A percentile compares a stretch with the other conserved stretches of the same genome.
phyloP scores from a whole-genome alignment of 1,140 invertebrate genomes.

The Drosophila baimaii region DNA sequence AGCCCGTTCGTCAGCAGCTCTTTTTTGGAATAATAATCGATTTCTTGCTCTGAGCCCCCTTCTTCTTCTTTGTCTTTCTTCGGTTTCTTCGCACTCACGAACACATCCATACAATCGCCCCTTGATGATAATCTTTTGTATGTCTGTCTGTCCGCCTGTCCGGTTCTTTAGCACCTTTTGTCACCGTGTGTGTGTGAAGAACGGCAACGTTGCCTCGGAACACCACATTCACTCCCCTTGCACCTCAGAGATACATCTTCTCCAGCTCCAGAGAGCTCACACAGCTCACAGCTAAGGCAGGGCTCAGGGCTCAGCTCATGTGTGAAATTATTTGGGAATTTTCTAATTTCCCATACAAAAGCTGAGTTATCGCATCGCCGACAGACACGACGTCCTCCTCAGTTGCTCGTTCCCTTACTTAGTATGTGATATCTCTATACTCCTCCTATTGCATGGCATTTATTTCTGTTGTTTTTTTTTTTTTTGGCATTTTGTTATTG shows the following conservation, averaged over 20 bases:
- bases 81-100: conserved; percentile 28
- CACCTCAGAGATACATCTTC: conserved; percentile 14
- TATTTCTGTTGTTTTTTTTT: conserved; percentile 6
- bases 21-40: conserved; percentile 77
- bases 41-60: conserved; percentile 56
- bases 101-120: conserved; percentile 35
- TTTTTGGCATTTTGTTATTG: conserved; percentile 28
- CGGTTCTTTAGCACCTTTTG: conserved; percentile 78
- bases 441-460: conserved; percentile 33
- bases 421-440: conserved; percentile 29
- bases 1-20: conserved; percentile 26
- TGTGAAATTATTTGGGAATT: conserved; percentile 80
- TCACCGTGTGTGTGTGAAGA: conserved; percentile 62
- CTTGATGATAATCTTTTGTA: conserved; percentile 70
- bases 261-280: conserved; percentile 1
- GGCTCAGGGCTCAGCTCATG: conserved; percentile 53
- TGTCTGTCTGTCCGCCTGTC: conserved; percentile 54
- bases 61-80: conserved; percentile 44
- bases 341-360: conserved; percentile 77
- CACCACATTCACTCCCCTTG: conserved; percentile 6
- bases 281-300: neutral
- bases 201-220: conserved; percentile 55
- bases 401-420: conserved; percentile 44
- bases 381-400: conserved; percentile 51
- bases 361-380: conserved; percentile 72